phyloP scores from a whole-genome alignment of 2,888 invertebrate genomes.

The Odiellus spinosus region DNA sequence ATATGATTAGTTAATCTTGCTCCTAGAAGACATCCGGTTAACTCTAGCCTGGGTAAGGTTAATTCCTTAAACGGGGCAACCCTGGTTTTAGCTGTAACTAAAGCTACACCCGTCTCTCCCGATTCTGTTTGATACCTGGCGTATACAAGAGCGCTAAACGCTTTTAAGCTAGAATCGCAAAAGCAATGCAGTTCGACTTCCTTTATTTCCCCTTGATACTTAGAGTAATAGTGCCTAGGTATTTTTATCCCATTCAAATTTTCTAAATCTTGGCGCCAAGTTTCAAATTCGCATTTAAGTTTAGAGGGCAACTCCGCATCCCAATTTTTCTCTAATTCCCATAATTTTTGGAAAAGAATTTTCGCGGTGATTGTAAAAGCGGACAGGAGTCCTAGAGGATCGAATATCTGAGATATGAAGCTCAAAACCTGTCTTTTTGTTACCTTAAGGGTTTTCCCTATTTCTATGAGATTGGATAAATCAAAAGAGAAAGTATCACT shows the following conservation, averaged over 20 bases:
- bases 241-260: slow-evolving; percentile 1
- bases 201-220: neutral
- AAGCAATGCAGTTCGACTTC: slow-evolving; percentile 12
- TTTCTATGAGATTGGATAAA: too few species aligned
- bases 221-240: slow-evolving; percentile 2
- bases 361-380: slow-evolving; percentile 16
- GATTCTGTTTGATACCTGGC: slow-evolving; percentile 4
- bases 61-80: slow-evolving; percentile 20
- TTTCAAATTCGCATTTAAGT: slow-evolving; percentile 1
- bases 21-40: slow-evolving; percentile 14
- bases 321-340: slow-evolving; percentile 18
- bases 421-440: too few species aligned
- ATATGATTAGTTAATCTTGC: neutral
- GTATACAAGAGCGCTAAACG: slow-evolving; percentile 19
- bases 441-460: too few species aligned
- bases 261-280: neutral
- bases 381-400: slow-evolving; percentile 17
- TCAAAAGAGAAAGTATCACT: too few species aligned
- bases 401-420: neutral
- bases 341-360: slow-evolving; percentile 20
- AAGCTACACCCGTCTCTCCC: slow-evolving; percentile 10
- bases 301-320: slow-evolving; percentile 17
- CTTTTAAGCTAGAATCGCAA: slow-evolving; percentile 20
- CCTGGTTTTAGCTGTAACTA: neutral
- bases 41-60: slow-evolving; percentile 19